A percentile compares a stretch with the other conserved stretches of the same genome.
These are phyloP conservation scores for Glyptemys insculpta DNA, from an alignment of 2,797 vertebrate species.

Conservation along the genomic window DNA sequence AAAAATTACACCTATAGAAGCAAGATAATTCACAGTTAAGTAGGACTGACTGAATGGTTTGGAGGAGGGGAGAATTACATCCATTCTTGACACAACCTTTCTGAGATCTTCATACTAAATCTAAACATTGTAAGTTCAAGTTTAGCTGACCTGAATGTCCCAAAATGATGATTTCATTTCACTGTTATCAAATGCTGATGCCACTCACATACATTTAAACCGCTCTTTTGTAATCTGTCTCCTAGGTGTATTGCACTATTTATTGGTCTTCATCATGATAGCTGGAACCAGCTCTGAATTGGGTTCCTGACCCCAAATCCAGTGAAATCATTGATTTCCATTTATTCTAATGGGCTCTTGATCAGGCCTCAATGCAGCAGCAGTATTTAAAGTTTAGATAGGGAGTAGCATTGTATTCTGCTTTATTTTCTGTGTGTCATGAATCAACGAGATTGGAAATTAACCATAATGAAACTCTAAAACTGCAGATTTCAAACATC, in stretches of 20 bases:
- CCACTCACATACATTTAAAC: background rate
- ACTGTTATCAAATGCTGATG: background rate
- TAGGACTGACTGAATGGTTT: background rate
- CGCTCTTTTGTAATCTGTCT: background rate
- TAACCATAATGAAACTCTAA: background rate
- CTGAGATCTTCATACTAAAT: background rate
- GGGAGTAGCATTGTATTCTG: background rate
- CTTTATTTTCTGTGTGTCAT: background rate
- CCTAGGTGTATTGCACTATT: background rate
- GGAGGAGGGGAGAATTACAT: background rate
- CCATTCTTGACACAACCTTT: background rate
- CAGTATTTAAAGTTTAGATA: background rate
- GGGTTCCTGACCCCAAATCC: background rate
- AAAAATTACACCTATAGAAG: background rate
- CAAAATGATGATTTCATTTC: background rate
- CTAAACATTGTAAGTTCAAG: background rate
- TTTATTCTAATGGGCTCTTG: background rate
- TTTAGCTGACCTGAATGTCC: background rate
- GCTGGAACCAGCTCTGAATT: background rate
- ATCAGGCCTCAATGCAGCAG: background rate
- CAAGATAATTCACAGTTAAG: background rate
- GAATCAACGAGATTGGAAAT: background rate
- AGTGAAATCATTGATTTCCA: accelerated
- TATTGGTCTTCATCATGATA: background rate
- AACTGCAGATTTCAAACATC: background rate